Conservation (phyloP, 2,113 vertebrate species). For the Rhabdomys dilectus region DNA sequence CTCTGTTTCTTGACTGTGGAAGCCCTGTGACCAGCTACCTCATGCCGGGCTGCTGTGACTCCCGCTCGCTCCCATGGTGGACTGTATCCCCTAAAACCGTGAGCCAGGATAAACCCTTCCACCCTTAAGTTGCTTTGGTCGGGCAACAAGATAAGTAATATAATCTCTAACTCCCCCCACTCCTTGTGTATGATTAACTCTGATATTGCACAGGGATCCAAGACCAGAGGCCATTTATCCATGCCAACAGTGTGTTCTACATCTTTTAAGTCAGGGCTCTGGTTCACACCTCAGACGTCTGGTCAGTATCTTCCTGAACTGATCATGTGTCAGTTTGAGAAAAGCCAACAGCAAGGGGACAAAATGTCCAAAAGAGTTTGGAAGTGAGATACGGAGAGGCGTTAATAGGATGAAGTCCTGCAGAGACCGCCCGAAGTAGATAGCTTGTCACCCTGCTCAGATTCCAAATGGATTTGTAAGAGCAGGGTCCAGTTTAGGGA, state of each 20-base stretch:
- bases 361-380: background rate
- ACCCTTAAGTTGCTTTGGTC: background rate
- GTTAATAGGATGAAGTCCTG: background rate
- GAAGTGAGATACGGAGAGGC: background rate
- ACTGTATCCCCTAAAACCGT: background rate
- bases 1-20: background rate
- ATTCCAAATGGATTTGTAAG: background rate
- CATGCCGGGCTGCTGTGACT: background rate
- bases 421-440: background rate
- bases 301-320: background rate
- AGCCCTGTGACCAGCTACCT: background rate
- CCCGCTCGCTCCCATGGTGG: background rate
- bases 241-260: rapidly evolving
- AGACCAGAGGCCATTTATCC: background rate
- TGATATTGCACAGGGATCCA: background rate
- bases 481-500: background rate
- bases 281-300: background rate
- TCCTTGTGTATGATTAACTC: background rate
- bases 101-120: background rate
- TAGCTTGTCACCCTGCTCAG: background rate
- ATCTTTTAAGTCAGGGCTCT: background rate
- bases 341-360: background rate
- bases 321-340: no score
- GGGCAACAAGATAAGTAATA: background rate
- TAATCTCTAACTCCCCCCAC: background rate